Evolutionary conservation across 2,113 vertebrate genomes (phyloP).

Genomic region (Haplochromis vanheusdeni): DNA sequence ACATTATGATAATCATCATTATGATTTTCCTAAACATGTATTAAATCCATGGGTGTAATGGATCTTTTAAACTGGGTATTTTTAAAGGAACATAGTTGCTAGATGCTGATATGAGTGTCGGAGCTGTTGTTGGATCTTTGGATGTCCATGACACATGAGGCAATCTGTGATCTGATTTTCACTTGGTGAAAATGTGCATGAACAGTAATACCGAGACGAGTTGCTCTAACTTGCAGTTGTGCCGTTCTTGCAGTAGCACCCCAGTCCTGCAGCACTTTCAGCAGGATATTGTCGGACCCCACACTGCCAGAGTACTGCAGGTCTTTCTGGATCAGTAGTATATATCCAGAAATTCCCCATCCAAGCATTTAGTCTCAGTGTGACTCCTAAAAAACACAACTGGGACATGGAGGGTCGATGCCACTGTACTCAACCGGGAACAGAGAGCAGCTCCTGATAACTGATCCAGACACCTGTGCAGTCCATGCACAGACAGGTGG

Average conservation of each 20-base stretch:
- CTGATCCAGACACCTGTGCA: background rate
- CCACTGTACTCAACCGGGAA: background rate
- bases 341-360: background rate
- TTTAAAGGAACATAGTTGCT: background rate
- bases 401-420: background rate
- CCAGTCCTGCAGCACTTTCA: background rate
- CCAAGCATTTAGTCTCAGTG: background rate
- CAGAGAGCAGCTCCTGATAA: background rate
- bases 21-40: background rate
- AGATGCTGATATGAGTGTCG: background rate
- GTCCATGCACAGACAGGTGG: background rate
- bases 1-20: background rate
- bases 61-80: background rate
- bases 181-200: background rate
- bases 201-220: accelerated
- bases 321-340: background rate
- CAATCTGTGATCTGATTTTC: background rate
- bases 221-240: accelerated
- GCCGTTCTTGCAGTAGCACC: background rate
- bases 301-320: background rate
- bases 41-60: background rate
- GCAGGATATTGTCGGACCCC: background rate
- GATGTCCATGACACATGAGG: background rate
- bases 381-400: background rate
- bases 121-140: background rate